A percentile compares a stretch with the other conserved stretches of the same genome.
Evolutionary conservation across 2,797 vertebrate genomes (phyloP).

Genomic region (Scarus forsteni): DNA sequence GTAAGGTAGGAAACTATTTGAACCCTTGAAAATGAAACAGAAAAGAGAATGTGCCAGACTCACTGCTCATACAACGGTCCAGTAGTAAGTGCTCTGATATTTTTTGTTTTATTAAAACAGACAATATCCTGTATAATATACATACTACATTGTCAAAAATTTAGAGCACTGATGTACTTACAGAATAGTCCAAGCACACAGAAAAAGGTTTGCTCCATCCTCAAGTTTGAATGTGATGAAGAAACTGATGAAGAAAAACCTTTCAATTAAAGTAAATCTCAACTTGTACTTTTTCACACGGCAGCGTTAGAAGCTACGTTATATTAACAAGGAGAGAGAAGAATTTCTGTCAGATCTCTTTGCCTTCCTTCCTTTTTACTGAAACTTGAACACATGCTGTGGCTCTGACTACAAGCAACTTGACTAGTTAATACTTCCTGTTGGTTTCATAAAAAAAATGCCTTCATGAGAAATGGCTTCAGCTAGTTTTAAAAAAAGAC

Average conservation of each 20-base stretch:
- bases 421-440: neutral
- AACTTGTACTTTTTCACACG: neutral
- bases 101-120: too few relatives aligned
- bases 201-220: conserved; percentile 10
- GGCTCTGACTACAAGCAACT: neutral
- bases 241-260: neutral
- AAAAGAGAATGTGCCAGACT: too few relatives aligned
- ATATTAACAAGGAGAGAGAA: neutral
- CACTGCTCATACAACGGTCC: too few relatives aligned
- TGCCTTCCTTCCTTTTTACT: neutral
- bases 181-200: conserved; percentile 21
- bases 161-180: conserved; percentile 16
- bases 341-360: neutral
- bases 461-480: neutral
- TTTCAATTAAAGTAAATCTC: too few relatives aligned
- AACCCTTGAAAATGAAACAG: too few relatives aligned
- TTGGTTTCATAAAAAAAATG: neutral
- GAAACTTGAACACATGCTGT: fast-evolving
- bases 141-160: neutral
- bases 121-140: too few relatives aligned
- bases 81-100: too few relatives aligned
- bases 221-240: neutral
- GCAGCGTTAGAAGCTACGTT: neutral
- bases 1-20: too few relatives aligned
- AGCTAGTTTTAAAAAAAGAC: too few relatives aligned